A percentile compares a stretch with the other conserved stretches of the same genome.
These are phyloP conservation scores for Kradibia gibbosae DNA, from an alignment of 1,140 invertebrate species.

Conservation along the genomic window DNA sequence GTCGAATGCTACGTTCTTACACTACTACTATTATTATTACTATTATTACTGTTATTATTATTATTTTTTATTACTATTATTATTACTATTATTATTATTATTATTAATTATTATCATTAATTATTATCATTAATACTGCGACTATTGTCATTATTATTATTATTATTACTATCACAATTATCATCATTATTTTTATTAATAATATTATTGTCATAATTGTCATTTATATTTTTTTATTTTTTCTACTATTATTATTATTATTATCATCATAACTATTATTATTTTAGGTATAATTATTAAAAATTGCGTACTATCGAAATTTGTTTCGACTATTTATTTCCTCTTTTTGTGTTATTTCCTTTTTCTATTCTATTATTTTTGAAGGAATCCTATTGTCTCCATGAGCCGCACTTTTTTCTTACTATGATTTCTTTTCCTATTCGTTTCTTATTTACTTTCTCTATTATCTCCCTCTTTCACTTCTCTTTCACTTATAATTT, in stretches of 20 bases:
- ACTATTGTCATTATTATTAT: not conserved
- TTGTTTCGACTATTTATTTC: conserved; percentile 31
- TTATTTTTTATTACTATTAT: not conserved
- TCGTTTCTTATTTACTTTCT: not conserved
- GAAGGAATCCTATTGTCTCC: not conserved
- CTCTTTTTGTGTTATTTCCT: not conserved
- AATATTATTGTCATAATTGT: not conserved
- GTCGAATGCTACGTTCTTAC: not conserved
- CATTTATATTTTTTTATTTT: too few relatives aligned
- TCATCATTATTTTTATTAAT: not conserved
- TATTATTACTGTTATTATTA: not conserved
- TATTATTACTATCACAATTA: not conserved
- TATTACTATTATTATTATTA: not conserved
- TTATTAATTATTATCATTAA: not conserved
- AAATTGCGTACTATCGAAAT: not conserved
- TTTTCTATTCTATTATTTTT: not conserved
- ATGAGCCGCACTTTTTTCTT: not conserved
- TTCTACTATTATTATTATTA: not conserved
- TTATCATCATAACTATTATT: not conserved
- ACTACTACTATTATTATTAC: not conserved
- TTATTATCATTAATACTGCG: not conserved
- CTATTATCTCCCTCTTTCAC: not conserved
- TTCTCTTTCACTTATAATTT: not conserved
- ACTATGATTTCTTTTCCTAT: not conserved
- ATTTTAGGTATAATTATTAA: not conserved